Base-by-base conservation (phyloP, 2,113 vertebrate species). In the Hippocampus abdominalis region DNA sequence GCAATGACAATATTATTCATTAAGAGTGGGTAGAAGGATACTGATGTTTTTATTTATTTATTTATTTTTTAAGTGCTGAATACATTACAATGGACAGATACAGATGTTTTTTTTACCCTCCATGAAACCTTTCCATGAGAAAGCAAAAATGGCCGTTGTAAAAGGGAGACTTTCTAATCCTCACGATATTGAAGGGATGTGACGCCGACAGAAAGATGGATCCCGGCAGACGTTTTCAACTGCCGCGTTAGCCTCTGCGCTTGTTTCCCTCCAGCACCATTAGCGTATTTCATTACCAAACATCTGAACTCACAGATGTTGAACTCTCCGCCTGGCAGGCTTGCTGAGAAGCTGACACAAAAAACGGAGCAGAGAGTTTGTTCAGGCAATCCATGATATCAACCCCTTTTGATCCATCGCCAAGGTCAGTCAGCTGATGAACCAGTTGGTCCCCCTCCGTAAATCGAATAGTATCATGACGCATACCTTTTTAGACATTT, bases 291-390 rank as follows among this genome's bases (percentile, higher is more conserved):
- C 89, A 91, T 91, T 91, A 91, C 84, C 84, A 89, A 90, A 88
- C 90, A 91, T 92, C 89, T 91, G 88, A 91, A 87, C 86, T 73
- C 84, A 84, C 91, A 92, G 91, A 91, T 91, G 89, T 90, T 90
- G 85, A 84, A 83, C 78, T 77, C 75, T 85, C 80, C 81, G 80
- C 84, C 85, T 85, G 90, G 83, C 87, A 90, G 83, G 86, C 79
- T 73, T 69, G 68, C 81, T 75, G 80, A 65, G 73, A 74, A 88
- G 78, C 74, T 40, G 69, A 69, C 72, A 80, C 72, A 32, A 62
- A 62, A 76, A 72, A 73, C 67, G 69, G 39, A 70, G 76, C 63
- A 70, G 75, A 79, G 51, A 64, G 59, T 78, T 13, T 54, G 18
- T 39, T 54, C 66, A 66, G 86, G 81, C 86, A 84, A 69, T 79